These are phyloP conservation scores for Drosophila erecta DNA, from an alignment of 1,140 invertebrate species.

Conservation along the genomic window DNA sequence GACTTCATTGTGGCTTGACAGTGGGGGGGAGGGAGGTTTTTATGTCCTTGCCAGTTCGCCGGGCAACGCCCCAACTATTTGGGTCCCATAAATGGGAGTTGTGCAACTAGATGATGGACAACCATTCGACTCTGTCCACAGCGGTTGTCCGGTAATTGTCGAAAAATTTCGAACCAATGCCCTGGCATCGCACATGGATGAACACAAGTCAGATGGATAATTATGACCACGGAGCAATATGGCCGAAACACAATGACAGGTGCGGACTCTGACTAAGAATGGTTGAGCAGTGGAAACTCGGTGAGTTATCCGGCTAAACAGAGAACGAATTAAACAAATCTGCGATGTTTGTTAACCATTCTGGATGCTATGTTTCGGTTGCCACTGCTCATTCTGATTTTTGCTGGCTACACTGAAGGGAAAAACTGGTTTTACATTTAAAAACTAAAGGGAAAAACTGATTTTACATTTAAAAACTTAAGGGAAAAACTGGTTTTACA, in stretches of 20 bases:
- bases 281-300: not conserved
- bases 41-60: slow-evolving; percentile 14
- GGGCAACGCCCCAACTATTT: slow-evolving; percentile 35
- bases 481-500: too few species aligned
- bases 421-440: too few species aligned
- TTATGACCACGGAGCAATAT: slow-evolving; percentile 31
- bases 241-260: slow-evolving; percentile 26
- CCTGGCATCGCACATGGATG: slow-evolving; percentile 10
- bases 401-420: not conserved
- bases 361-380: not conserved
- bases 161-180: slow-evolving; percentile 39
- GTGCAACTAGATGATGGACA: slow-evolving; percentile 29
- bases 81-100: not conserved
- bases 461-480: too few species aligned
- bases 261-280: slow-evolving; percentile 16
- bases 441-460: too few species aligned
- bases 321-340: slow-evolving; percentile 23
- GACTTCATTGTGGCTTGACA: slow-evolving; percentile 68
- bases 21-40: slow-evolving; percentile 20
- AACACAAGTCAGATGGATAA: slow-evolving; percentile 40
- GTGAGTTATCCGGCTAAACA: not conserved
- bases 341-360: not conserved
- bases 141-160: slow-evolving; percentile 70
- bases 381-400: not conserved
- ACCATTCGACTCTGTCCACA: slow-evolving; percentile 24